phyloP scores from a whole-genome alignment of 2,888 invertebrate genomes.

The Coleophora deauratella region DNA sequence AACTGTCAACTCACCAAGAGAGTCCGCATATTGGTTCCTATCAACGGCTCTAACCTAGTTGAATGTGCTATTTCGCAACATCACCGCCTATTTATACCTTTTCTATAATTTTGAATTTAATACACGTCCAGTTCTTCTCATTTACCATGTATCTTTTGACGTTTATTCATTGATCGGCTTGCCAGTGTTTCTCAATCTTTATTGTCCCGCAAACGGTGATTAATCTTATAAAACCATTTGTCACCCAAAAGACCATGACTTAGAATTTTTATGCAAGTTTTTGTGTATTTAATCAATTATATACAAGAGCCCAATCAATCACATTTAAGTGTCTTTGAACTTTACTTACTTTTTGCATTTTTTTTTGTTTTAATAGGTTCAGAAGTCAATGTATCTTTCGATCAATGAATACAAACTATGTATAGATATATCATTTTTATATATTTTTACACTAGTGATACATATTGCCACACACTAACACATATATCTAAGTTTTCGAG shows the following conservation, averaged over 20 bases:
- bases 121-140: conserved; percentile 48
- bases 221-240: conserved; percentile 6
- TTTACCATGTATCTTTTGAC: conserved; percentile 50
- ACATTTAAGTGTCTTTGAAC: too few species aligned
- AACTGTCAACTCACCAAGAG: conserved; percentile 45
- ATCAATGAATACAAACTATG: too few species aligned
- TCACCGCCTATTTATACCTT: conserved; percentile 63
- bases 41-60: conserved; percentile 43
- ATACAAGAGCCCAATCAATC: not conserved
- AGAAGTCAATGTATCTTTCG: too few species aligned
- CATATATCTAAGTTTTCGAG: too few species aligned
- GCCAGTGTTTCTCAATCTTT: conserved; percentile 53
- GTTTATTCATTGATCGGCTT: conserved; percentile 47
- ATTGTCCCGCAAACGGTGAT: conserved; percentile 15
- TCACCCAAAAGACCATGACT: not conserved
- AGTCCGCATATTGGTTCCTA: conserved; percentile 54
- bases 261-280: too few species aligned
- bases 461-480: too few species aligned
- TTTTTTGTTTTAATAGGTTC: too few species aligned
- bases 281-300: not conserved
- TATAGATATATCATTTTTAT: too few species aligned
- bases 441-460: too few species aligned
- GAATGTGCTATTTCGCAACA: conserved; percentile 51
- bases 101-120: conserved; percentile 53
- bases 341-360: too few species aligned